These are phyloP conservation scores for Microchirus variegatus DNA, from an alignment of 2,797 vertebrate genomes.

Conservation along the genomic window DNA sequence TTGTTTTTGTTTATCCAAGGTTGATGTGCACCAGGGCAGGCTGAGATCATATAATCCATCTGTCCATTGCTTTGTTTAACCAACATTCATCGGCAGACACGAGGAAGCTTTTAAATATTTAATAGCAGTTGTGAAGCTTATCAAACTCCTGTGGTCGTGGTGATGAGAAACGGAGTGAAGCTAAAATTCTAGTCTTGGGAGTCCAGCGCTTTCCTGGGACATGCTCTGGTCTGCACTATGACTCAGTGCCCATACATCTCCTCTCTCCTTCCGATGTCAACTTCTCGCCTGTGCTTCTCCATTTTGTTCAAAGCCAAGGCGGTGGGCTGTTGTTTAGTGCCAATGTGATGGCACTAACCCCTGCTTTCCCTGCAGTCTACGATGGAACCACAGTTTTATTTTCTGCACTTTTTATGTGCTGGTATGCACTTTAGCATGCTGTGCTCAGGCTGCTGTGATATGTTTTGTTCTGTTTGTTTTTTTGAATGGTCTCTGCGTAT, in stretches of 20 bases:
- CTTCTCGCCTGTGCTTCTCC: constrained; percentile 42
- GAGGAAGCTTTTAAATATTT: constrained; percentile 67
- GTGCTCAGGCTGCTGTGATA: too few species aligned
- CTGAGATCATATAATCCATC: constrained; percentile 27
- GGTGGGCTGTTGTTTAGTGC: constrained; percentile 42
- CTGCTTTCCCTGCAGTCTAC: constrained; percentile 35
- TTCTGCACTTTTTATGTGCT: too few species aligned
- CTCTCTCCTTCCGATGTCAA: constrained; percentile 46
- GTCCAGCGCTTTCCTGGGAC: constrained; percentile 61
- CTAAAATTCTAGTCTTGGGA: constrained; percentile 57
- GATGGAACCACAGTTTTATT: constrained; percentile 20
- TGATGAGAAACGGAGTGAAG: constrained; percentile 51
- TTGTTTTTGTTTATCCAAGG: constrained; percentile 23
- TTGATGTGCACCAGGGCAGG: constrained; percentile 13
- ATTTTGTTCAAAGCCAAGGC: constrained; percentile 60
- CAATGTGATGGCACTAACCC: constrained; percentile 48
- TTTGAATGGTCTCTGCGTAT: too few species aligned
- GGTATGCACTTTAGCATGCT: too few species aligned
- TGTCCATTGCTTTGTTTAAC: constrained; percentile 47
- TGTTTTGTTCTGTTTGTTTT: too few species aligned
- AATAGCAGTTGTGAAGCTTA: constrained; percentile 63
- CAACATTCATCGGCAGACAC: constrained; percentile 59
- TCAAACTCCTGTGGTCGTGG: constrained; percentile 55
- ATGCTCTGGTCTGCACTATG: constrained; percentile 38
- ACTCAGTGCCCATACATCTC: constrained; percentile 59